Evolutionary conservation across 1,140 invertebrate species (phyloP).

Genomic region (Bombus confusus): DNA sequence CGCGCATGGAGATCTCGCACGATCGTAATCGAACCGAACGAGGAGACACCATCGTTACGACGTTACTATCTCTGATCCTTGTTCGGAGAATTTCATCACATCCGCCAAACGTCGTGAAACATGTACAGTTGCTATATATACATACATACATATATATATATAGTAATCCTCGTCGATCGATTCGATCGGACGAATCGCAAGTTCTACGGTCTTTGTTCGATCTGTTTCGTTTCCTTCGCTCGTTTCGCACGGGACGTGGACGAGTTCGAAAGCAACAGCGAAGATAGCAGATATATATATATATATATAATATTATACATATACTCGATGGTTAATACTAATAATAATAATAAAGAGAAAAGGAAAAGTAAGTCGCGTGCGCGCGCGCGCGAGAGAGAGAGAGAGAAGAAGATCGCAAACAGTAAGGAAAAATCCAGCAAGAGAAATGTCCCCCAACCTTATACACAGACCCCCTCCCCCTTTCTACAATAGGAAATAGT

Average conservation of each 20-base stretch:
- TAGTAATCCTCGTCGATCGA: neutral
- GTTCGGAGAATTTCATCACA: neutral
- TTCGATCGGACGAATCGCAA: neutral
- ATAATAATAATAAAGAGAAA: neutral
- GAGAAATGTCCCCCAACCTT: neutral
- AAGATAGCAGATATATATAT: neutral
- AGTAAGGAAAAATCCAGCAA: slow-evolving; percentile 3
- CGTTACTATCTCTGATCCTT: neutral
- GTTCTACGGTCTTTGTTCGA: slow-evolving; percentile 6
- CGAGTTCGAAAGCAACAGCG: slow-evolving; percentile 14
- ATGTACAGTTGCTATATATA: neutral
- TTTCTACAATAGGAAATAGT: slow-evolving; percentile 76
- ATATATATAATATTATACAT: neutral
- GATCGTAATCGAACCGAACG: slow-evolving; percentile 6
- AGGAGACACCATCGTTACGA: no score
- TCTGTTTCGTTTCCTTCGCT: slow-evolving; percentile 20
- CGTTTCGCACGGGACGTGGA: slow-evolving; percentile 32
- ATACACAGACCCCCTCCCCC: slow-evolving; percentile 31
- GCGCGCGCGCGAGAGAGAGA: no score
- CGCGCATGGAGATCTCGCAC: slow-evolving; percentile 19
- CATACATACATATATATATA: neutral
- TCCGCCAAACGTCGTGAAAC: no score
- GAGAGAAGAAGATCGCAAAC: neutral
- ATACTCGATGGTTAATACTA: slow-evolving; percentile 8
- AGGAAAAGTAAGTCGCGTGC: neutral